Evolutionary conservation across 2,797 vertebrate species (phyloP), one percentile per base, ranked within the genome.

Genomic region (Etheostoma perlongum): DNA sequence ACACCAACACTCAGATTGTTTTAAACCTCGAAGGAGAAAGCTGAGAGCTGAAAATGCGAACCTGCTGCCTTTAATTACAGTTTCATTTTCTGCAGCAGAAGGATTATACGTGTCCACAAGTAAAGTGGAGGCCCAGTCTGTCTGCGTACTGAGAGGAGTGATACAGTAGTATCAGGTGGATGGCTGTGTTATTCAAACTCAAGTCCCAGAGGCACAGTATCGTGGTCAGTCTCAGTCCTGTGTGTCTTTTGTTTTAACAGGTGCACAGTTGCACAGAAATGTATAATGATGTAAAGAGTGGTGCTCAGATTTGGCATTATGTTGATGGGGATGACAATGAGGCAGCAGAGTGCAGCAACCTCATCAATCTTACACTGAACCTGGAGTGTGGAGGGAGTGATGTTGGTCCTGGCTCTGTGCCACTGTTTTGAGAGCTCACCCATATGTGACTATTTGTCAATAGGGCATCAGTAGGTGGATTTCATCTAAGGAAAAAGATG

Each of bases 361-460:
- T 80, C 86, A 90, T 92, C 83, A 75, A 81, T 91, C 89, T 84
- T 67, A 25, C 7, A 4, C 73, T 63, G 71, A 78, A 73, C 40
- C 71, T 58, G 64, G 53, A 67, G 82, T 44, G 72, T 65, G 59
- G 76, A 81, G 76, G 81, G 76, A 85, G 62, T 40, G 76, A 75
- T 93, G 92, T 93, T 94, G 85, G 87, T 71, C 68, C 82, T 93
- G 92, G 87, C 85, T 7, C 48, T 0, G 21, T 30, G 84, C 88
- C 86, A 12, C 64, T 5, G 63, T 72, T 74, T 33, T 67, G 75
- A 87, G 63, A 76, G 62, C 55, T 82, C 79, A 79, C 60, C 54
- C 84, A 84, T 84, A 74, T 85, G 81, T 74, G 82, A 58, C 40
- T 55, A 70, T 73, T 25, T 74, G 53, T 61, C 15, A 61, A 76